Conservation (phyloP, 2,113 vertebrate species). For the Gnathonemus longibarbis region DNA sequence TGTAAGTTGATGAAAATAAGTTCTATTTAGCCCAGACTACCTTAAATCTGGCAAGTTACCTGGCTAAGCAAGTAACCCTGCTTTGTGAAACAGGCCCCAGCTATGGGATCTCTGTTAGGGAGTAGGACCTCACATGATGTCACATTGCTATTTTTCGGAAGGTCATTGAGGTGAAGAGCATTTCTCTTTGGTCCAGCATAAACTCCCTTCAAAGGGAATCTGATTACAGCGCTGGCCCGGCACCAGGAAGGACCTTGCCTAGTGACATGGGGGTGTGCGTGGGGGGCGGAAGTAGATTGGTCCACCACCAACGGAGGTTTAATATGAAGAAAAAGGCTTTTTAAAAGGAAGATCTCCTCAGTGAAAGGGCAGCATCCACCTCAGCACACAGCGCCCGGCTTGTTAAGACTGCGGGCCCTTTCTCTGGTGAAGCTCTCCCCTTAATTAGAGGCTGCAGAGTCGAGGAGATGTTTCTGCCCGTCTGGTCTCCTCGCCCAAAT, state of each 20-base stretch:
- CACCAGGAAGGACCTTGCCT: no score
- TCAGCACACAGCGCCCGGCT: constrained; percentile 23
- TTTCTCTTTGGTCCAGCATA: not conserved
- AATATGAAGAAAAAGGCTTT: not conserved
- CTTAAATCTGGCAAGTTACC: no score
- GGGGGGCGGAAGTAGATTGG: not conserved
- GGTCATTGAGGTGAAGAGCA: not conserved
- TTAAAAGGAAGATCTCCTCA: not conserved
- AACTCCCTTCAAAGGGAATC: not conserved
- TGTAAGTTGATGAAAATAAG: no score
- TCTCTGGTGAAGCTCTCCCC: constrained; percentile 60
- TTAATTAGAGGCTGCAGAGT: constrained; percentile 58
- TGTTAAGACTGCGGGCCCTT: constrained; percentile 34
- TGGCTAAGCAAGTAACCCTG: no score
- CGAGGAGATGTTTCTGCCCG: constrained; percentile 38
- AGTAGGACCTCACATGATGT: not conserved
- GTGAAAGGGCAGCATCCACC: constrained; percentile 6
- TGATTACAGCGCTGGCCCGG: not conserved
- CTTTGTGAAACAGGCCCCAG: not conserved
- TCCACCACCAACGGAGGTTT: not conserved
- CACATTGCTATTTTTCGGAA: not conserved
- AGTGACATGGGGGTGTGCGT: not conserved
- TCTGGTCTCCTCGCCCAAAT: constrained; percentile 37
- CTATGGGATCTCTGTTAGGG: not conserved
- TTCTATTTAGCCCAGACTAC: no score